Evolutionary conservation across 2,797 vertebrate species (phyloP), one percentile per base, ranked within the genome.

Genomic region (Bradypodion pumilum): DNA sequence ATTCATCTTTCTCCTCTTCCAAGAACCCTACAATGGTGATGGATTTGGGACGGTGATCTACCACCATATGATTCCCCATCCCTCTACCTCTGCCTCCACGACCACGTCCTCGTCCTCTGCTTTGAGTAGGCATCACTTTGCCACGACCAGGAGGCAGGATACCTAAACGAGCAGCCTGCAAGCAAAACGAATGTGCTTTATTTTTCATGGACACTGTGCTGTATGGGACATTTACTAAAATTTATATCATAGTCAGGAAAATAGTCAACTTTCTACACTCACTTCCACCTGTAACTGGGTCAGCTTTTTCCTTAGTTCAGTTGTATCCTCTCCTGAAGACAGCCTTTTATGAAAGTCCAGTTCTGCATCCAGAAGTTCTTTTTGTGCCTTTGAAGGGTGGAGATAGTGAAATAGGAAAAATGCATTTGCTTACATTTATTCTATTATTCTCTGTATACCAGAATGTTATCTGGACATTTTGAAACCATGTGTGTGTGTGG

Each of bases 281-380:
- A 99, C 99, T 97, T 99, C 99, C 80, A 98, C 97, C 66, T 99
- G 98, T 82, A 99, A 92, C 91, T 97, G 98, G 65, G 95, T 98
- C 56, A 99, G 96, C 91, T 97, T 98, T 80, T 97, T 98, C 88
- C 98, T 97, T 87, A 99, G 94, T 49, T 99, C 98, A 49, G 98
- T 99, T 0, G 98, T 99, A 91, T 99, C 99, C 91, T 99, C 99
- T 85, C 99, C 99, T 32, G 98, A 98, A 52, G 96, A 98, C 23
- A 99, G 95, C 80, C 98, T 97, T 94, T 99, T 98, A 74, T 99
- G 98, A 80, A 99, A 98, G 92, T 99, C 98, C 93, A 99, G 93
- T 93, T 99, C 98, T 74, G 97, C 98, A 80, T 99, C 99, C 80
- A 99, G 73, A 84, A 99, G 93, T 35, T 99, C 99, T 87, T 99